Evolutionary conservation across 2,888 invertebrate species (phyloP), one percentile per base, ranked within the genome.

Genomic region (Atherix ibis): DNA sequence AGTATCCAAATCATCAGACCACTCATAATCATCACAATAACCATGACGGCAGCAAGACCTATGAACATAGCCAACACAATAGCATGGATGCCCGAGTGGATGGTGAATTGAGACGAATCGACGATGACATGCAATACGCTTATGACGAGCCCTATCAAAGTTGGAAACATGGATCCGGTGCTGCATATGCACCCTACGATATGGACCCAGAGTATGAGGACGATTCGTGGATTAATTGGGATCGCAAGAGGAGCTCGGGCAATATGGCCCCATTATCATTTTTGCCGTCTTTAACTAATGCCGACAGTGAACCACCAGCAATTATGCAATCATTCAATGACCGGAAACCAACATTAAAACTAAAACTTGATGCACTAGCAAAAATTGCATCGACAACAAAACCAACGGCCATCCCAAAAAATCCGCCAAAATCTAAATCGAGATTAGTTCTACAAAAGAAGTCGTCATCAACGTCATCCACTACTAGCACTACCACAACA

Each of bases 191-290:
- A 34, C 36, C 44, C 35, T 40, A 45, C 32, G 52, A 52, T 30
- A 46, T 36, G 6, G 43, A 44, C 25, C 38, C 43, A 5, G 47
- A 43, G 35, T 44, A 46, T 42, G 47, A 63, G 15, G 67, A 68
- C 40, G 68, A 68, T 18, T 45, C 46, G 5, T 54, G 52, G 50
- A 53, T 56, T 31, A 55, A 55, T 39, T 46, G 63, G 65, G 45
- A 66, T 60, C 54, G 67, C 57, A 52, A 64, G 63, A 49, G 69
- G 3, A 51, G 48, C 35, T 18, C 1, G 4, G 13, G 13, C n/a
- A 28, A 29, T 12, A n/a, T n/a, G n/a, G n/a, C n/a, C n/a, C n/a
- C n/a, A n/a, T n/a, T n/a, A n/a, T n/a, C n/a, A n/a, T n/a, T n/a
- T n/a, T n/a, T n/a, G n/a, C n/a, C n/a, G 5, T 9, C 19, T 9